Percentiles rank a stretch among this genome's conserved stretches.
These are phyloP conservation scores for Callyntrura guangdongensis DNA, from an alignment of 2,888 invertebrate genomes.

Conservation along the genomic window DNA sequence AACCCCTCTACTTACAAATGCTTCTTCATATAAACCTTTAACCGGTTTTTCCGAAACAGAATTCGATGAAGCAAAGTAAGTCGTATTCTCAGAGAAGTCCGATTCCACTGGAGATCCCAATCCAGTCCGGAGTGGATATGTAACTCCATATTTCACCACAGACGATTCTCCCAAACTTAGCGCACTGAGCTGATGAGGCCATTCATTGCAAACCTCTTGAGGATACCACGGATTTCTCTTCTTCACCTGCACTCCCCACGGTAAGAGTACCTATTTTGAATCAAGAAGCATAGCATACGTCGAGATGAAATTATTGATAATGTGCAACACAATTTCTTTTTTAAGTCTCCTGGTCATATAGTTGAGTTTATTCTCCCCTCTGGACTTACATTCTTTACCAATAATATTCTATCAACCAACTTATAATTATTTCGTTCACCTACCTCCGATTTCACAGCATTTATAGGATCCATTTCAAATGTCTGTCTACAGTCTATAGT, in stretches of 20 bases:
- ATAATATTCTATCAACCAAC: background rate
- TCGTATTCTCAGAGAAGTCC: conserved; percentile 80
- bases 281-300: background rate
- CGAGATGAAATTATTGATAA: background rate
- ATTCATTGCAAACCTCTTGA: conserved; percentile 83
- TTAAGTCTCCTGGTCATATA: too few relatives aligned
- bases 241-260: conserved; percentile 82
- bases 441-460: conserved; percentile 58
- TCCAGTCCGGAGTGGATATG: conserved; percentile 83
- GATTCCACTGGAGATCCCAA: conserved; percentile 76
- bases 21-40: conserved; percentile 78
- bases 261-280: conserved; percentile 73
- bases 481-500: too few relatives aligned
- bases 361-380: too few relatives aligned
- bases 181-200: conserved; percentile 83
- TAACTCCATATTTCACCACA: conserved; percentile 83
- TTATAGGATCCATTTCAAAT: conserved; percentile 46
- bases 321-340: too few relatives aligned
- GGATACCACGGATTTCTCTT: conserved; percentile 83
- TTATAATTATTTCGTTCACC: background rate
- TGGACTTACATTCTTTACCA: too few relatives aligned
- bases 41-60: background rate
- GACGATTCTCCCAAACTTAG: conserved; percentile 83
- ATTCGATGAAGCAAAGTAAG: conserved; percentile 54
- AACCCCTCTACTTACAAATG: conserved; percentile 81